A percentile compares a stretch with the other conserved stretches of the same genome.
phyloP scores from a whole-genome alignment of 2,888 invertebrate species.

The Lithophane ornitopus region DNA sequence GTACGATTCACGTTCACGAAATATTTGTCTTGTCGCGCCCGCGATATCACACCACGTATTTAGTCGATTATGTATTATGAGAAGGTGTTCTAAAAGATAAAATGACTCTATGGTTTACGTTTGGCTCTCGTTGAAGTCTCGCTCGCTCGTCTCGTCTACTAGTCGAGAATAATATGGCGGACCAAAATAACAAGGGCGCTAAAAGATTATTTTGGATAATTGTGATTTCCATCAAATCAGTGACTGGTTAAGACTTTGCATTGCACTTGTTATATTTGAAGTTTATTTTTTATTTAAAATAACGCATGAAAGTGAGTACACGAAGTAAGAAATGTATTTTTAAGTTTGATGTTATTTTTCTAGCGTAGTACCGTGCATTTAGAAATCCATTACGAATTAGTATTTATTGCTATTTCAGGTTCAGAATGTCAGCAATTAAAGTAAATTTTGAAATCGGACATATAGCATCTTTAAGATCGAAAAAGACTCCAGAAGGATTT shows the following conservation, averaged over 20 bases:
- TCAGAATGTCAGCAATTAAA: constrained; percentile 85
- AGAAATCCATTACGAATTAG: constrained; percentile 58
- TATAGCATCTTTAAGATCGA: constrained; percentile 94
- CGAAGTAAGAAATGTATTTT: constrained; percentile 41
- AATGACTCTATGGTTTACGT: constrained; percentile 29
- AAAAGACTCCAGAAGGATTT: constrained; percentile 96
- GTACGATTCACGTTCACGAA: too few species aligned
- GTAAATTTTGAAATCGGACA: constrained; percentile 98
- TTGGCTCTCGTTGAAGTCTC: constrained; percentile 14
- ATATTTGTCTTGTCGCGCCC: too few species aligned
- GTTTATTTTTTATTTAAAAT: constrained; percentile 57
- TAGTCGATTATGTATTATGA: too few species aligned
- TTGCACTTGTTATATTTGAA: constrained; percentile 68
- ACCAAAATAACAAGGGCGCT: constrained; percentile 90
- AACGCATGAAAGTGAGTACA: constrained; percentile 70
- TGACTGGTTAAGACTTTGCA: constrained; percentile 70
- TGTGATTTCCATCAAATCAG: constrained; percentile 73
- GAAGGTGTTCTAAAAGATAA: not conserved
- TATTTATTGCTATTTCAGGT: constrained; percentile 68
- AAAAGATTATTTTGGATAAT: constrained; percentile 85
- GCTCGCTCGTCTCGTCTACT: not conserved
- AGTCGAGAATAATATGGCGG: constrained; percentile 85
- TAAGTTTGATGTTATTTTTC: constrained; percentile 65
- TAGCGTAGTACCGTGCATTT: constrained; percentile 60
- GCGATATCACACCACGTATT: too few species aligned